Evolutionary conservation across 2,888 invertebrate genomes (phyloP).

Genomic region (Megamerina dolium): DNA sequence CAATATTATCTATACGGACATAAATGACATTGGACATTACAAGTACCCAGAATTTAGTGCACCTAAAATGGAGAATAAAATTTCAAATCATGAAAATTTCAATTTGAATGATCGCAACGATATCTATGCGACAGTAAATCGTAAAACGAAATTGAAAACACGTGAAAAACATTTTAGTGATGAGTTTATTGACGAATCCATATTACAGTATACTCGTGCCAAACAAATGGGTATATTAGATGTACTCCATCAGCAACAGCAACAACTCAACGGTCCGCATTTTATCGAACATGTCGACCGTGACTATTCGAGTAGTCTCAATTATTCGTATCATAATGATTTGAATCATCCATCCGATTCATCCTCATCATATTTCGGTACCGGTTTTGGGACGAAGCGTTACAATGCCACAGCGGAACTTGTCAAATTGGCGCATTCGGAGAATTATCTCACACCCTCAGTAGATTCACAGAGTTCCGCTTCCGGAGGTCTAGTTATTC

Average conservation of each 20-base stretch:
- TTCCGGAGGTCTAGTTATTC: conserved; percentile 17
- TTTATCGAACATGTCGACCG: conserved; percentile 11
- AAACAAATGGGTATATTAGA: conserved; percentile 35
- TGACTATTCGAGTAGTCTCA: conserved; percentile 30
- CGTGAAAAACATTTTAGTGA: conserved; percentile 47
- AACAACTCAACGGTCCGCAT: conserved; percentile 14
- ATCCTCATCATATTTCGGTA: conserved; percentile 45
- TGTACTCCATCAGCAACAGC: conserved; percentile 15
- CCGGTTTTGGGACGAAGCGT: conserved; percentile 38
- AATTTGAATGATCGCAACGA: conserved; percentile 45
- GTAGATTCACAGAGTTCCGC: conserved; percentile 44
- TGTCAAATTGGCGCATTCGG: conserved; percentile 39
- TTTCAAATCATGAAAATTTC: conserved; percentile 42
- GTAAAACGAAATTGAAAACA: conserved; percentile 46
- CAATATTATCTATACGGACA: conserved; percentile 49
- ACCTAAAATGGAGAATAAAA: conserved; percentile 39
- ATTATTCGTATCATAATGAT: conserved; percentile 43
- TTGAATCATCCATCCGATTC: conserved; percentile 47
- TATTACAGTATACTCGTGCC: conserved; percentile 42
- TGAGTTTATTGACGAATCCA: conserved; percentile 48
- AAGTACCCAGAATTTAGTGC: conserved; percentile 39
- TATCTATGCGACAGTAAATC: conserved; percentile 50
- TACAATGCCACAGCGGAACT: conserved; percentile 29
- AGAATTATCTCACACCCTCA: conserved; percentile 44
- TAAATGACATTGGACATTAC: conserved; percentile 47